Evolutionary conservation across 1,140 invertebrate species (phyloP), one percentile per base, ranked within the genome.

Genomic region (Conus ventricosus): DNA sequence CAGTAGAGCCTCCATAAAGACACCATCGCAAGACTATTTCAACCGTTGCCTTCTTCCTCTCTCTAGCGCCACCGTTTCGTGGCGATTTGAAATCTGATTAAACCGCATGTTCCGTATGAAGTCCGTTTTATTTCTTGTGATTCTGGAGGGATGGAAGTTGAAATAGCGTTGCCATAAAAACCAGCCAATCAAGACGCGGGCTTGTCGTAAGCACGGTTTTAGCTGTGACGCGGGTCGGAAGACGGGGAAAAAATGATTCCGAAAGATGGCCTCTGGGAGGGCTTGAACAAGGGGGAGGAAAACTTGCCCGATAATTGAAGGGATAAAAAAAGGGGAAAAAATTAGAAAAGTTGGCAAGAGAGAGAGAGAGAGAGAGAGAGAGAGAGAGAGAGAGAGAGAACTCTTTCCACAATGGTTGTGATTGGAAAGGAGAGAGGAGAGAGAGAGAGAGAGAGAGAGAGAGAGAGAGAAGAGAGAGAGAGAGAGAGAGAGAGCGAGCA

Each of bases 101-200:
- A 71, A 71, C 67, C 67, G 67, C 67, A 71, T 71, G 67, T 71
- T 71, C 67, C 67, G 67, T 71, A 71, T 71, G 67, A 71, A 71
- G 67, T 71, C 67, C 67, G 13, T n/a, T 71, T 71, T 71, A n/a
- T n/a, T 71, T 71, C 67, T n/a, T 71, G 17, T 71, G 67, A 71
- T n/a, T 20, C 23, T n/a, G 23, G 6, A n/a, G 67, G 17, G 17
- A 71, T 71, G 67, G 67, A 71, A 71, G 67, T 71, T 71, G 67
- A 71, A 71, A 71, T 71, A 71, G 67, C 67, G 67, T n/a, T 23
- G 67, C 67, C 67, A 71, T 71, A 71, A 71, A 71, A 71, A 71
- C 13, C 67, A 71, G 67, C 67, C 67, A 71, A 71, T 71, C 67
- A 71, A 71, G 67, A 20, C 67, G 67, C 67, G 0, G 67, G 67